A percentile compares a stretch with the other conserved stretches of the same genome.
Conservation (phyloP, 1,140 invertebrate genomes). For the Pseudomyrmex flavicornis region DNA sequence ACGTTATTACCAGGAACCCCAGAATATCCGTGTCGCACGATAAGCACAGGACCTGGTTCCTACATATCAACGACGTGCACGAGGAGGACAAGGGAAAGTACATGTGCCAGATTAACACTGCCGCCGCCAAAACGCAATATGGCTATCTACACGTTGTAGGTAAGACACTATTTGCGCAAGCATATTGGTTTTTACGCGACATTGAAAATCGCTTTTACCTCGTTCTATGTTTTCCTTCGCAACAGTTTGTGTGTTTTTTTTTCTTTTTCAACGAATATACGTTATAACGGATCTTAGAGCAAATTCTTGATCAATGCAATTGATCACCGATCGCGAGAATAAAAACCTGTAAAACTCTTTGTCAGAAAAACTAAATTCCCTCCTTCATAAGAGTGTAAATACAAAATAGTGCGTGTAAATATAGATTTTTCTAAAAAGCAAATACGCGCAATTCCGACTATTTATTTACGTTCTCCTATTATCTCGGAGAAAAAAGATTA, state of each 20-base stretch:
- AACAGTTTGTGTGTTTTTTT: neutral
- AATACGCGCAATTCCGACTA: neutral
- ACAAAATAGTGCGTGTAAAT: no score
- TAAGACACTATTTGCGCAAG: constrained; percentile 86
- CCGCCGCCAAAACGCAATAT: constrained; percentile 95
- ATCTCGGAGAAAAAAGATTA: constrained; percentile 11
- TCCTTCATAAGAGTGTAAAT: neutral
- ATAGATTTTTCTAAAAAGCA: neutral
- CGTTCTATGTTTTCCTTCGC: neutral
- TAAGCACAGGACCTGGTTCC: constrained; percentile 94
- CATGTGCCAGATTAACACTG: constrained; percentile 98
- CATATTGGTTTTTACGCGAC: neutral
- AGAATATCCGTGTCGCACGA: constrained; percentile 95
- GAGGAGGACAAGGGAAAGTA: constrained; percentile 96
- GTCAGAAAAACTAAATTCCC: no score
- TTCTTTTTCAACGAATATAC: no score
- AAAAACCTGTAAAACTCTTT: no score
- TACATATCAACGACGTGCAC: constrained; percentile 95
- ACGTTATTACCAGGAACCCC: constrained; percentile 96
- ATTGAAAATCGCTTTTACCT: constrained; percentile 5
- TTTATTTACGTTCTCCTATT: neutral
- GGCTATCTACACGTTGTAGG: constrained; percentile 97
- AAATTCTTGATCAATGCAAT: no score
- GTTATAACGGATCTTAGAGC: no score
- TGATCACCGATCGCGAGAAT: no score